Base-by-base conservation (phyloP, 1,140 invertebrate genomes). In the Tetramorium parvispinum region DNA sequence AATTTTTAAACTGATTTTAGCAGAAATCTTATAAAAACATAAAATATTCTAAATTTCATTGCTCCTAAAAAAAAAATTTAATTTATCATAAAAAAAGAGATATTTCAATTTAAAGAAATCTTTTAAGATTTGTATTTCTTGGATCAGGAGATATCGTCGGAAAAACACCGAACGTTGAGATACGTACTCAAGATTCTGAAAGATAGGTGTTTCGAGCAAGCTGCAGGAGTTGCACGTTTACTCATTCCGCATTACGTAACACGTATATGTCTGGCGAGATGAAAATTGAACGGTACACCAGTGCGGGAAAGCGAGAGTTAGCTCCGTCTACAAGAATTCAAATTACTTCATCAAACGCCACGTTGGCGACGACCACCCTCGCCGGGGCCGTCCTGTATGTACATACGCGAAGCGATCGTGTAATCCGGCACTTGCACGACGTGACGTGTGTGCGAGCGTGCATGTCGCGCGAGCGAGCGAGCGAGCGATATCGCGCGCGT, bases 271-370 rank as follows among this genome's bases (percentile, higher is more conserved):
- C 27, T 27, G 24, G 18, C 24, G n/a, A 57, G 79, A 73, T 73
- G 79, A 57, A 73, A 71, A 73, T 46, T 57, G 24, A 83, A 82
- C 79, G 37, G 53, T 61, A 55, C 53, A 37, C 40, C 65, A 7
- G 51, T 5, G 32, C 21, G 32, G 18, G 32, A 43, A 53, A 57
- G 71, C 43, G 24, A 71, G 78, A 71, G 18, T 57, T 81, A 81
- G 43, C 65, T 46, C 37, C 66, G 66, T 85, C 55, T 78, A 65
- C 82, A 85, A 85, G 73, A 78, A 78, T 83, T 83, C 73, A 77
- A 85, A 85, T 85, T 78, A 76, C 82, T 85, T 85, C 82, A 78
- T 78, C 82, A 85, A 78, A 78, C 46, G 71, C 70, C 59, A 43
- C 40, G 77, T 21, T 11, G 78, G 21, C 13, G 71, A 43, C 55